A percentile compares a stretch with the other conserved stretches of the same genome.
These are phyloP conservation scores for Halcyon senegalensis DNA, from an alignment of 2,113 vertebrate species.

Conservation along the genomic window DNA sequence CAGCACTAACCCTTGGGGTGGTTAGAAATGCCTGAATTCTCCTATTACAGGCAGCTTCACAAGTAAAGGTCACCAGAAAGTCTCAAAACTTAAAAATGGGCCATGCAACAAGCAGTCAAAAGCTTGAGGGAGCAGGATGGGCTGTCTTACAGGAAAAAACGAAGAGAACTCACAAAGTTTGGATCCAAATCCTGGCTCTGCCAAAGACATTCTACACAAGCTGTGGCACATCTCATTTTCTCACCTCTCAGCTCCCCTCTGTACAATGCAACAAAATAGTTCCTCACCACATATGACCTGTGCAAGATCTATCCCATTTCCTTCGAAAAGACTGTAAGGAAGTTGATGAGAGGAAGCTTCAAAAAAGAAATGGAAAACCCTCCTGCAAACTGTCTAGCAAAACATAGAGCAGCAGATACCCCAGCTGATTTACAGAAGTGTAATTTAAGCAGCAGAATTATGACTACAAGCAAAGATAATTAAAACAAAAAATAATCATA, in stretches of 20 bases:
- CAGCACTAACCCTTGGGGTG: background rate
- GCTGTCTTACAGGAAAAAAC: background rate
- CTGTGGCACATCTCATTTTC: background rate
- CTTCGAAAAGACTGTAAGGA: background rate
- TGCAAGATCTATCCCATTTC: background rate
- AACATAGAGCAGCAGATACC: background rate
- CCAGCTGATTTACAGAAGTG: background rate
- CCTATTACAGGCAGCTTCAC: background rate
- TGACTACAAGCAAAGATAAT: background rate
- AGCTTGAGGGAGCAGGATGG: background rate
- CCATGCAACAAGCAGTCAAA: background rate
- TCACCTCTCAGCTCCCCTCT: background rate
- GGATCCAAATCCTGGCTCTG: background rate
- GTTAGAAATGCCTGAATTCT: conserved; percentile 4
- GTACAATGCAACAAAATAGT: background rate
- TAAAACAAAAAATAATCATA: background rate
- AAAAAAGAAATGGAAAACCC: background rate
- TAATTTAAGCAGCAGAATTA: conserved; percentile 3
- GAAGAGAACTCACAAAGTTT: background rate
- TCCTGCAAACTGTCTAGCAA: background rate
- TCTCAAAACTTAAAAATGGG: conserved; percentile 3
- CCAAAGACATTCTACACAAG: background rate
- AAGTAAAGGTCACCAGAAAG: conserved; percentile 22
- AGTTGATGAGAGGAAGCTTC: background rate
- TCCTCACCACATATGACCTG: background rate